Conservation (phyloP, 2,888 invertebrate species). For the Chrysotoxum bicinctum region DNA sequence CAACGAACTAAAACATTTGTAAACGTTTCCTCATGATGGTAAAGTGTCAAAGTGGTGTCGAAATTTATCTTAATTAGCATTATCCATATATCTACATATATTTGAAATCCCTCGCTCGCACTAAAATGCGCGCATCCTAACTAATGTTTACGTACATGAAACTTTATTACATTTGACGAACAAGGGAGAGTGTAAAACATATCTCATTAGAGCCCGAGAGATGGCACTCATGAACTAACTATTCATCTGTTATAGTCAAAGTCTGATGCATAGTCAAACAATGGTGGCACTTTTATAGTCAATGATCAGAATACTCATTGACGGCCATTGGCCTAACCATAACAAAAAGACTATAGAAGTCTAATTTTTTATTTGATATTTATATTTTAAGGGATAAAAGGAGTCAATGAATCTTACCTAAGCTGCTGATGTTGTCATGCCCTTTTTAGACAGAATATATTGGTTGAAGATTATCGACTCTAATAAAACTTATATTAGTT, state of each 20-base stretch:
- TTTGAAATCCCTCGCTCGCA: not conserved
- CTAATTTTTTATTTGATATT: no score
- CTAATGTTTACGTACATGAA: slow-evolving; percentile 16
- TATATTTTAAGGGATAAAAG: no score
- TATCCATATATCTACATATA: slow-evolving; percentile 24
- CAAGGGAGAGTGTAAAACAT: slow-evolving; percentile 2
- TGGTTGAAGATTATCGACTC: no score
- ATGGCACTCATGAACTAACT: not conserved
- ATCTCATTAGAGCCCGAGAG: slow-evolving; percentile 17
- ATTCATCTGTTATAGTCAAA: not conserved
- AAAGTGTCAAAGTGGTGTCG: slow-evolving; percentile 67
- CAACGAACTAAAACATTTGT: slow-evolving; percentile 57
- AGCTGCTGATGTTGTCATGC: no score
- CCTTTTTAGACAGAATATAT: no score
- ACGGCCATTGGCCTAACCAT: no score
- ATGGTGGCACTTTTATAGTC: not conserved
- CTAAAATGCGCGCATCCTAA: slow-evolving; percentile 15
- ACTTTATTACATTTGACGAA: slow-evolving; percentile 1
- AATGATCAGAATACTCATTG: no score
- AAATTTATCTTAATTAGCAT: slow-evolving; percentile 70
- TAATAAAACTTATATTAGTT: no score
- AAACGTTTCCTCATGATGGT: slow-evolving; percentile 43
- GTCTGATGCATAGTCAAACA: not conserved
- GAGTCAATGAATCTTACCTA: no score
- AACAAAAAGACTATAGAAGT: no score